Percentiles rank a stretch among this genome's conserved stretches.
Evolutionary conservation across 2,797 vertebrate species (phyloP).

Genomic region (Fringilla coelebs): DNA sequence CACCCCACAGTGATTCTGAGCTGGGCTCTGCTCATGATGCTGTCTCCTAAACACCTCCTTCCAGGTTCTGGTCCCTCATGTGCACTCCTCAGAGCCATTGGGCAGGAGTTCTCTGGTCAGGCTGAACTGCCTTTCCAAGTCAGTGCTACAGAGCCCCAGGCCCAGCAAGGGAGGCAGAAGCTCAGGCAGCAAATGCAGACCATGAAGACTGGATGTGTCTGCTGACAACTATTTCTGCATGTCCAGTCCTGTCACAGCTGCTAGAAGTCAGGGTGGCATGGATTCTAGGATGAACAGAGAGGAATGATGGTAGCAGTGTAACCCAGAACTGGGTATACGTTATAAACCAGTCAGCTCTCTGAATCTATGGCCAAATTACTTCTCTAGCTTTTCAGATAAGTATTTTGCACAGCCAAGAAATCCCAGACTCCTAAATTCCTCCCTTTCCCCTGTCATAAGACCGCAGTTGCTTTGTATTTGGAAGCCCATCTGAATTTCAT

Average conservation of each 20-base stretch:
- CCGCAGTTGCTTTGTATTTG: neutral
- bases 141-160: neutral
- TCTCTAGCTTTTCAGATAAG: neutral
- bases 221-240: neutral
- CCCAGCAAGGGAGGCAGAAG: neutral
- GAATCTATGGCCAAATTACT: neutral
- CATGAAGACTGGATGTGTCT: neutral
- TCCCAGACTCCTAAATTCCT: neutral
- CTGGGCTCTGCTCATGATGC: neutral
- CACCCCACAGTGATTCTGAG: neutral
- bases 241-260: neutral
- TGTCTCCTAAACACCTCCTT: neutral
- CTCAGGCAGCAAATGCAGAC: neutral
- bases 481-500: constrained; percentile 4
- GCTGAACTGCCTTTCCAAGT: neutral
- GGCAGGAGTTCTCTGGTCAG: accelerated
- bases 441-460: neutral
- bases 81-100: neutral
- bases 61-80: neutral
- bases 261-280: accelerated
- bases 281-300: neutral
- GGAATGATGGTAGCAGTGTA: neutral
- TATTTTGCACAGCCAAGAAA: neutral
- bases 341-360: neutral
- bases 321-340: neutral